Evolutionary conservation across 2,888 invertebrate genomes (phyloP), one percentile per base, ranked within the genome.

Genomic region (Sclerodermus sp.): DNA sequence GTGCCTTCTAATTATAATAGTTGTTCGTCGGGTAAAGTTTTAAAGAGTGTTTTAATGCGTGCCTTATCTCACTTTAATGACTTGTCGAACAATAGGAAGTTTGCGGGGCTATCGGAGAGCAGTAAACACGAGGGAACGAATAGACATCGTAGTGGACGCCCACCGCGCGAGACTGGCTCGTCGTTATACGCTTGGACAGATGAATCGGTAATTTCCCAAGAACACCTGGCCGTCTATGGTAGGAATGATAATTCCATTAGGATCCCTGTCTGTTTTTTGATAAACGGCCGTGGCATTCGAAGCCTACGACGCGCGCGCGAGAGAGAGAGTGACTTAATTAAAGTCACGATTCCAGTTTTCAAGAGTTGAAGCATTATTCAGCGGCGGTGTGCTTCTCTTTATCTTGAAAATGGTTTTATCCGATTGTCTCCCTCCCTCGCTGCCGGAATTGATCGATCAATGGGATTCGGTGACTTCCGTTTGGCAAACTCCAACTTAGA

Each of bases 11-110:
- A 47, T 47, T 47, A 42, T 37, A 1, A 29, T 12, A 42, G 41
- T 23, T 32, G 40, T n/a, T n/a, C 32, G 37, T 1, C 32, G 40
- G 40, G 31, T 12, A 32, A 18, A 16, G 16, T 38, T 37, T 30
- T 16, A 45, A n/a, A 38, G 34, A 23, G 6, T 15, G 40, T 37
- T 17, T 37, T 32, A 34, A 4, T 12, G 13, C 6, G 34, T 30
- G 42, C 41, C 42, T 47, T 47, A 47, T 42, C 47, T 32, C 41
- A 32, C 31, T 39, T 39, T 48, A 48, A 48, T 48, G 48, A 30
- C 37, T 37, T 37, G 12, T 39, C 17, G 48, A 39, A 48, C 44
- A 49, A 49, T 49, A 34, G 32, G 17, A 32, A 44, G 34, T 31
- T 13, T 4, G 23, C 42, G 16, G 1, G 16, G 8, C 29, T 10